Evolutionary conservation across 2,113 vertebrate species (phyloP).

Genomic region (Dendropsophus ebraccatus): DNA sequence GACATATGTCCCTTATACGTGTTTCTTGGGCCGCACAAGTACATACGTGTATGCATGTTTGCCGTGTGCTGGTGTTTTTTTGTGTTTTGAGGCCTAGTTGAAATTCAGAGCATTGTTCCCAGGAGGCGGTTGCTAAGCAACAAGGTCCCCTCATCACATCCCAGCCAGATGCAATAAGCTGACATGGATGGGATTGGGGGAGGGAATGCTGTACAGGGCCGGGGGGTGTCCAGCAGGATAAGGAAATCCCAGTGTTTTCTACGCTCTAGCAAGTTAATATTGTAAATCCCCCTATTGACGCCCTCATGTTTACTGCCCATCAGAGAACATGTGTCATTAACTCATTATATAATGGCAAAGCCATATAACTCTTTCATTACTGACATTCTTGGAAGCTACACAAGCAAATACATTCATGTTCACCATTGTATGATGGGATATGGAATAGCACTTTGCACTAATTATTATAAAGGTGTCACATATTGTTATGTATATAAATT

Average conservation of each 20-base stretch:
- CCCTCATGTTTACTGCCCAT: not conserved
- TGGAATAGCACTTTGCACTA: not conserved
- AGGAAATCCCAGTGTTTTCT: slow-evolving; percentile 45
- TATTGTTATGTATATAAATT: not conserved
- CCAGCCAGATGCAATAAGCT: slow-evolving; percentile 68
- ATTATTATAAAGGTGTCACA: not conserved
- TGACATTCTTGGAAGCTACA: not conserved
- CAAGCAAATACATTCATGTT: not conserved
- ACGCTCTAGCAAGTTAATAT: slow-evolving; percentile 36
- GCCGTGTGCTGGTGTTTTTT: slow-evolving; percentile 17
- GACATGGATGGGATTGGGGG: slow-evolving; percentile 60
- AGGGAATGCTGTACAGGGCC: slow-evolving; percentile 6
- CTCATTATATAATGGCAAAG: slow-evolving; percentile 11
- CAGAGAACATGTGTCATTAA: slow-evolving; percentile 20
- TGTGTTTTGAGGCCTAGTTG: slow-evolving; percentile 66
- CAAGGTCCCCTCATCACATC: slow-evolving; percentile 70
- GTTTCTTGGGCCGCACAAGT: not conserved
- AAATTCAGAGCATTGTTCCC: slow-evolving; percentile 69
- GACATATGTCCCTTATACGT: not conserved
- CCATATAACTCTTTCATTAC: not conserved
- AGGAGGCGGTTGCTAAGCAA: slow-evolving; percentile 79
- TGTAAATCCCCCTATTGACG: not conserved
- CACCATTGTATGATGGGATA: not conserved
- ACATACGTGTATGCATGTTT: slow-evolving; percentile 21
- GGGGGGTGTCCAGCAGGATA: slow-evolving; percentile 38